phyloP scores from a whole-genome alignment of 1,140 invertebrate species.

The Drosophila jambulina region DNA sequence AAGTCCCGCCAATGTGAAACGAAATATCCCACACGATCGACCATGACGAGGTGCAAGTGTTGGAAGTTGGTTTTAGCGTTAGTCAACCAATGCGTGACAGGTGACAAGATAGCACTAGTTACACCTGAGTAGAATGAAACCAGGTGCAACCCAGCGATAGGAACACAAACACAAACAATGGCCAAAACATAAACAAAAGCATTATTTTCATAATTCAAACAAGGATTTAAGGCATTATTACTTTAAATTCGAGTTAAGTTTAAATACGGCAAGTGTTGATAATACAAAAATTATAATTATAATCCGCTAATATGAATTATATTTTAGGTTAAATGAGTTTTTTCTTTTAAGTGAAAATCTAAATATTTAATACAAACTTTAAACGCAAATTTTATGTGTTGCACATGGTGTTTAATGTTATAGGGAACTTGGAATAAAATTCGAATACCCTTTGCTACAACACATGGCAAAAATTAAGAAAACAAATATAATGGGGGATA shows the following conservation, averaged over 20 bases:
- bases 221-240: not conserved
- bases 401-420: not conserved
- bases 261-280: not conserved
- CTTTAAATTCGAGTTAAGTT: not conserved
- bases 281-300: not conserved
- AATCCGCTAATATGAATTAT: too few relatives aligned
- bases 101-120: conserved; percentile 55
- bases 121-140: conserved; percentile 2
- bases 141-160: not conserved
- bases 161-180: conserved; percentile 1
- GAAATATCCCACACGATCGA: conserved; percentile 71
- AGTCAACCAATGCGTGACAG: conserved; percentile 58
- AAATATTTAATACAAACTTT: not conserved
- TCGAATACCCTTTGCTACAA: not conserved
- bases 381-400: not conserved
- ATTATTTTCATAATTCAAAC: not conserved
- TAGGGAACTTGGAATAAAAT: not conserved
- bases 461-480: conserved; percentile 11
- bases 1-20: conserved; percentile 50
- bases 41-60: conserved; percentile 27
- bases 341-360: not conserved
- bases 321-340: too few relatives aligned
- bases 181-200: not conserved
- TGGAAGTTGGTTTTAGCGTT: conserved; percentile 20
- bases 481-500: conserved; percentile 15